Conservation (phyloP, 1,140 invertebrate genomes). For the Drosophila rufa region DNA sequence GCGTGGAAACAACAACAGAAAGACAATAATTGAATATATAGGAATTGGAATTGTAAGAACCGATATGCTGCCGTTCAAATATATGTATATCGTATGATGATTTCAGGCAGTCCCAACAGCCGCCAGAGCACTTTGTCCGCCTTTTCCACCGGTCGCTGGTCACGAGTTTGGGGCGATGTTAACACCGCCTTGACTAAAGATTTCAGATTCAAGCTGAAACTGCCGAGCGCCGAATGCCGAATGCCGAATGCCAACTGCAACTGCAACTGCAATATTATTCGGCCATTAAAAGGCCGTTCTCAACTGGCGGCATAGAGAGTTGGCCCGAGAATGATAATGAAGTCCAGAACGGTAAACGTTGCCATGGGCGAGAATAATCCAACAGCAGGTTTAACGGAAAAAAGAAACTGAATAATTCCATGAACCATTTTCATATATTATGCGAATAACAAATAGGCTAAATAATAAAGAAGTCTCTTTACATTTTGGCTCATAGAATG, state of each 20-base stretch:
- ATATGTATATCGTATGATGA: conserved; percentile 68
- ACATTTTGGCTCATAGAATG: background rate
- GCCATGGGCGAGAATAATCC: conserved; percentile 39
- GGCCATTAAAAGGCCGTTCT: conserved; percentile 74
- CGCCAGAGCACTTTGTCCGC: conserved; percentile 37
- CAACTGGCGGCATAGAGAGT: conserved; percentile 20
- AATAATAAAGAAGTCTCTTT: conserved; percentile 8
- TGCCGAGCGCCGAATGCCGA: conserved; percentile 32
- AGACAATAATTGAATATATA: conserved; percentile 74
- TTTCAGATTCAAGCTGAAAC: conserved; percentile 44
- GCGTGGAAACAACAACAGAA: conserved; percentile 30
- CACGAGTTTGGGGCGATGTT: conserved; percentile 76
- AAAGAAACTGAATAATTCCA: conserved; percentile 16
- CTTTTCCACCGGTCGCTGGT: conserved; percentile 41
- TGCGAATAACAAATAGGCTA: conserved; percentile 22
- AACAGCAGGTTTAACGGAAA: conserved; percentile 36
- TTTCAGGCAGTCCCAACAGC: conserved; percentile 58
- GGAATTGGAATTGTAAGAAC: conserved; percentile 38
- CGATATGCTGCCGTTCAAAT: conserved; percentile 47
- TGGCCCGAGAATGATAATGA: conserved; percentile 71
- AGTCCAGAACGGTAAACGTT: conserved; percentile 72
- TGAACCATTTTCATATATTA: conserved; percentile 38
- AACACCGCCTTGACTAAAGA: conserved; percentile 65
- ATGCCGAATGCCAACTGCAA: conserved; percentile 29
- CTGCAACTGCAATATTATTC: conserved; percentile 71